Base-by-base conservation (phyloP, 2,888 invertebrate species). In the Leuctra nigra region DNA sequence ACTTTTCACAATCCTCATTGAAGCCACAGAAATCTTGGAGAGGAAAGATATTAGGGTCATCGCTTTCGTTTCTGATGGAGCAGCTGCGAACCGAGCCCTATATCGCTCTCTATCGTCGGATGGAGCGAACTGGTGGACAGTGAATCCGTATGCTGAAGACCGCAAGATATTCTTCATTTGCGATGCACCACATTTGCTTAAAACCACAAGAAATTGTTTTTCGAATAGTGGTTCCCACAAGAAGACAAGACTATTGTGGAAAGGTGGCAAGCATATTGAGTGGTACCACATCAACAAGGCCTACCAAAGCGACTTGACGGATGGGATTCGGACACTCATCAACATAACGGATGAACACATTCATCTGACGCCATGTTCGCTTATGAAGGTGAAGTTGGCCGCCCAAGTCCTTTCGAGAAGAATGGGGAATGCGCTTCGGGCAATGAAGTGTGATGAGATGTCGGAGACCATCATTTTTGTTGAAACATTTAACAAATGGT, bases 61-160 rank as follows among this genome's bases (percentile, higher is more conserved):
- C 2, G 46, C 22, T 13, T 46, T 46, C 23, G 46, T 46, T 6
- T 46, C 46, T 3, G 46, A 46, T 23, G 46, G 46, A 22, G 46
- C 46, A 23, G 46, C 46, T 2, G 20, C 22, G 4, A 46, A 20
- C 23, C 2, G 46, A 11, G 46, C 46, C 2, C 23, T 46, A 13
- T 46, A 46, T 13, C 20, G 23, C 36, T 4, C n/a, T 36, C 36
- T n/a, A 36, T 36, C 36, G n/a, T 3, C 14, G n/a, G n/a, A n/a
- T n/a, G n/a, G n/a, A n/a, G n/a, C n/a, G n/a, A n/a, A n/a, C n/a
- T n/a, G n/a, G n/a, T n/a, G n/a, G n/a, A n/a, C n/a, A n/a, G n/a
- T n/a, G n/a, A n/a, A n/a, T n/a, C n/a, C n/a, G n/a, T n/a, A n/a
- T n/a, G n/a, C n/a, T n/a, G n/a, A n/a, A n/a, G n/a, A n/a, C n/a